Evolutionary conservation across 1,140 invertebrate species (phyloP).

Genomic region (Trachymyrmex cornetzi): DNA sequence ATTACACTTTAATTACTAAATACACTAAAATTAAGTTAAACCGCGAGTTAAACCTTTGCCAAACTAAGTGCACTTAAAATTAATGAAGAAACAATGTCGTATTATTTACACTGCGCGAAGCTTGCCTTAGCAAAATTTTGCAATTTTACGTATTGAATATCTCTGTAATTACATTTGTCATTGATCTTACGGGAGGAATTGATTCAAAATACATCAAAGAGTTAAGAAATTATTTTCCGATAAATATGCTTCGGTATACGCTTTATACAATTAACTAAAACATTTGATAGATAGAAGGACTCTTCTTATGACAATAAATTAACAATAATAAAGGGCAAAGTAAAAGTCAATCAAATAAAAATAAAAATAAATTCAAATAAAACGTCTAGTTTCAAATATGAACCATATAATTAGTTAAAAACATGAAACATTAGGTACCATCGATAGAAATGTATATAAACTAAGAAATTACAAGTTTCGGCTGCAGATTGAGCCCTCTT

Average conservation of each 20-base stretch:
- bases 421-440: no score
- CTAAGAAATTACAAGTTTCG: no score
- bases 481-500: no score
- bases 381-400: no score
- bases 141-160: constrained; percentile 5
- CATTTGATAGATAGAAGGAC: no score
- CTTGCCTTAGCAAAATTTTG: neutral
- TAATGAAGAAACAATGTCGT: constrained; percentile 3
- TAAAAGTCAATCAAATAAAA: no score
- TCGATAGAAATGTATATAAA: no score
- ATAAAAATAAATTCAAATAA: no score
- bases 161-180: constrained; percentile 1
- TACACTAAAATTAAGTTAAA: no score
- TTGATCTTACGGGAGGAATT: neutral
- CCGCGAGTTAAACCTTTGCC: neutral
- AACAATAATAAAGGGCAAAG: no score
- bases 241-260: neutral
- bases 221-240: neutral
- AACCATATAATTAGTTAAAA: no score
- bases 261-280: neutral
- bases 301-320: no score
- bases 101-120: neutral
- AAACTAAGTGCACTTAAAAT: neutral
- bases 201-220: neutral
- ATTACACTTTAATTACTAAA: constrained; percentile 2